phyloP scores from a whole-genome alignment of 2,797 vertebrate species.

The Geotrypetes seraphini region DNA sequence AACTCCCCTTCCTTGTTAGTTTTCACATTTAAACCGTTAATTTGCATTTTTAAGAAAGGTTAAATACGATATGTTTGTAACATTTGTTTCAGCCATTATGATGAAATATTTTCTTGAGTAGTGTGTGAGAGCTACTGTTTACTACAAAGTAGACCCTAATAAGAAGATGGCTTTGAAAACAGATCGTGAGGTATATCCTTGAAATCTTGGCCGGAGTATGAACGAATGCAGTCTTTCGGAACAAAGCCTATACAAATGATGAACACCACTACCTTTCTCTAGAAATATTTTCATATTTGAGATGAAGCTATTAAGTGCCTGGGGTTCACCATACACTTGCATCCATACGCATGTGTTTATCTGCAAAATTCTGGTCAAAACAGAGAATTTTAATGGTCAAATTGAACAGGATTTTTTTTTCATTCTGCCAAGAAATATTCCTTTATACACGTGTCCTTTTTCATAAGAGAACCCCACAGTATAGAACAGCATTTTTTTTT shows the following conservation, averaged over 20 bases:
- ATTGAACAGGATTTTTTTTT: too few relatives aligned
- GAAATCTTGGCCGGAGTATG: too few relatives aligned
- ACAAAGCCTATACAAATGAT: too few relatives aligned
- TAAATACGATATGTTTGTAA: constrained; percentile 56
- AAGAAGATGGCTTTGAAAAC: constrained; percentile 49
- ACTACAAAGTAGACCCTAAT: constrained; percentile 59
- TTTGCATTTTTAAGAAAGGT: constrained; percentile 68
- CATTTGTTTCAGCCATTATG: constrained; percentile 58
- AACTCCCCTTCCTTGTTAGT: constrained; percentile 67
- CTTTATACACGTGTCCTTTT: constrained; percentile 27
- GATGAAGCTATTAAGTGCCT: too few relatives aligned
- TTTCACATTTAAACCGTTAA: constrained; percentile 61
- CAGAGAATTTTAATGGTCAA: too few relatives aligned
- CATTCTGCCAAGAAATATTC: constrained; percentile 11
- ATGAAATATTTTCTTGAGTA: constrained; percentile 62
- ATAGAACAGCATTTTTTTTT: constrained; percentile 19
- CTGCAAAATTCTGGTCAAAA: too few relatives aligned
- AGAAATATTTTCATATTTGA: too few relatives aligned
- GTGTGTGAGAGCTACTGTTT: constrained; percentile 49
- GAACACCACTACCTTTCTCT: too few relatives aligned
- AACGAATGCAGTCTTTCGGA: too few relatives aligned
- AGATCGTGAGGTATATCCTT: neutral
- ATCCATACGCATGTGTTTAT: too few relatives aligned
- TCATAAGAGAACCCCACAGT: constrained; percentile 19
- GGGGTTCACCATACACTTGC: too few relatives aligned